Evolutionary conservation across 1,140 invertebrate genomes (phyloP), one percentile per base, ranked within the genome.

Genomic region (Schlechtendalia chinensis): DNA sequence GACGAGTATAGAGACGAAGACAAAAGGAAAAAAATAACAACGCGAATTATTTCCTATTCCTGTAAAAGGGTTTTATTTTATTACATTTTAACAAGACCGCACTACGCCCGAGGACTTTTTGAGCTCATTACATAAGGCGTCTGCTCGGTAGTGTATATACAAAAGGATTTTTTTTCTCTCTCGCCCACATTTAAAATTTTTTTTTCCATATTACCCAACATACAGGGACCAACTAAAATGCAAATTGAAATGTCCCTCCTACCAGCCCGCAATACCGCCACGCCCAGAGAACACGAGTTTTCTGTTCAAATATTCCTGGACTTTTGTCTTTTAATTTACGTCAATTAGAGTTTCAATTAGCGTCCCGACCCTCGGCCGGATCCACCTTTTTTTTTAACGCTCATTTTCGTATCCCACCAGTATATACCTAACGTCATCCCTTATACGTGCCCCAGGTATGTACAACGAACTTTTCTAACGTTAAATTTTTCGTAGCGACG

Each of bases 261-360:
- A 24, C 17, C 53, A 27, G 11, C 12, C 19, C 27, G 19, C 6
- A 1, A 32, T 45, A 22, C 22, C 50, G 11, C 19, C 5, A 11
- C 12, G 14, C 45, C 5, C 11, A n/a, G 19, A 69, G 67, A 69
- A 75, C 58, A 79, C 24, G 58, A 79, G 29, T 79, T 45, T 39
- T 45, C 74, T 77, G 74, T 77, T 77, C 74, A 77, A 77, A 77
- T 77, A 77, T 45, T 79, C 58, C 75, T 63, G 75, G 75, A 61
- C 75, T 79, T 77, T 79, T 79, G 75, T 79, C 75, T 79, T 79
- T 79, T 63, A 79, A 79, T 79, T 79, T 63, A 61, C 56, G 75
- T 79, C 75, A 79, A 79, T 77, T 77, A 77, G 54, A 77, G 74
- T 77, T 77, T 77, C 54, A 77, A 77, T 79, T 61, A 79, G 58